phyloP scores from a whole-genome alignment of 2,113 vertebrate genomes.

The Euleptes europaea region DNA sequence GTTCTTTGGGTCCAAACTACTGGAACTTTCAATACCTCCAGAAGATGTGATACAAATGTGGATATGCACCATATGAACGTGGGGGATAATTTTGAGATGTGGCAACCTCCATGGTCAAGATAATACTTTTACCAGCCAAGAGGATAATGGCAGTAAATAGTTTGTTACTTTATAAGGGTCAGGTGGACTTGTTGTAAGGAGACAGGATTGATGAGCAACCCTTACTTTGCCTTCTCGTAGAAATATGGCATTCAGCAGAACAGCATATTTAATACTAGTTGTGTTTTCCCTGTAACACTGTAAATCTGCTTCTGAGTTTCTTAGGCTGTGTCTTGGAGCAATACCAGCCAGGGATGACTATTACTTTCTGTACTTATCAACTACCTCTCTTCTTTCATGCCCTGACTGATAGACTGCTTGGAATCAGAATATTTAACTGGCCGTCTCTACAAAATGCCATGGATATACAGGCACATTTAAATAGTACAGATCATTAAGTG shows the following conservation, averaged over 20 bases:
- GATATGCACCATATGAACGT: too few species aligned
- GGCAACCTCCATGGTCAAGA: not conserved
- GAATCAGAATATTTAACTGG: not conserved
- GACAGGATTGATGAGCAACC: too few species aligned
- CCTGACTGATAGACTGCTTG: fast-evolving
- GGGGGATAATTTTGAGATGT: too few species aligned
- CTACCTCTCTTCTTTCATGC: not conserved
- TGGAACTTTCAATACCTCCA: not conserved
- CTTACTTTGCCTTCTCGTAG: not conserved
- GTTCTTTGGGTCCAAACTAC: not conserved
- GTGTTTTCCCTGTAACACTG: not conserved
- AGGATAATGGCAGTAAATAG: not conserved
- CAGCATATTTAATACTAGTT: not conserved
- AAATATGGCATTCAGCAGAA: not conserved
- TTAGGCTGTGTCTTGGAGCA: not conserved
- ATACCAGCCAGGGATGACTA: not conserved
- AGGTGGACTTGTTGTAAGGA: not conserved
- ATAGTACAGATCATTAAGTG: not conserved
- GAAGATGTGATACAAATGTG: not conserved
- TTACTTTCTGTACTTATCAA: not conserved
- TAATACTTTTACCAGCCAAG: not conserved
- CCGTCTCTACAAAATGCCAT: fast-evolving
- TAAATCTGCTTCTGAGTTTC: not conserved
- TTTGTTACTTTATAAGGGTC: not conserved
- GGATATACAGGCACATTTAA: not conserved